phyloP scores from a whole-genome alignment of 1,140 invertebrate genomes.

The Brachionus asplanchnoidis region DNA sequence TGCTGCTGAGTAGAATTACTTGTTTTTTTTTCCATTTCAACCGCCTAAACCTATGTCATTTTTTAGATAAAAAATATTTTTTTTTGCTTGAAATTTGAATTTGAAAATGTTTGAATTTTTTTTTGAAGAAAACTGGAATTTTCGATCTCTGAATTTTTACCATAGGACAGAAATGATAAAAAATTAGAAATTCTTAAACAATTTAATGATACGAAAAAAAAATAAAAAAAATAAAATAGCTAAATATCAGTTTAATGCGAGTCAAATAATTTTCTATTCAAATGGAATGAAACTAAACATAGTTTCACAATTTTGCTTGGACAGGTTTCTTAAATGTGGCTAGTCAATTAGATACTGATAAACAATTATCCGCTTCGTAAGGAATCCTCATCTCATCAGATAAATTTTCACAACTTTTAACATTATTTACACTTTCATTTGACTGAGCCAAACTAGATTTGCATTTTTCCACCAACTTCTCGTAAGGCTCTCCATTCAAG shows the following conservation, averaged over 20 bases:
- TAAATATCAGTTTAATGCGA: not conserved
- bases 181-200: not conserved
- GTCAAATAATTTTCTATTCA: not conserved
- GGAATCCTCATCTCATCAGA: not conserved
- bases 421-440: not conserved
- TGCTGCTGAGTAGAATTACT: no score
- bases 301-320: not conserved
- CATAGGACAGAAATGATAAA: not conserved
- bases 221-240: not conserved
- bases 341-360: slow-evolving; percentile 16
- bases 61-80: no score
- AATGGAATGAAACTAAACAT: not conserved
- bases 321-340: not conserved
- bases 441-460: slow-evolving; percentile 35
- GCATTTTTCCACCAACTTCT: slow-evolving; percentile 61
- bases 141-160: not conserved
- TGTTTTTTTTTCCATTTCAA: no score
- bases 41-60: no score
- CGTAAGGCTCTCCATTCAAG: slow-evolving; percentile 69
- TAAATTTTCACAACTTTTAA: not conserved
- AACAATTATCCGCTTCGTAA: not conserved
- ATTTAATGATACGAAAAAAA: not conserved
- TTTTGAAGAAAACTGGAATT: no score
- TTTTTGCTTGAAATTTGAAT: no score
- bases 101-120: no score